phyloP scores from a whole-genome alignment of 2,113 vertebrate genomes.

The Pteruthius melanotis region DNA sequence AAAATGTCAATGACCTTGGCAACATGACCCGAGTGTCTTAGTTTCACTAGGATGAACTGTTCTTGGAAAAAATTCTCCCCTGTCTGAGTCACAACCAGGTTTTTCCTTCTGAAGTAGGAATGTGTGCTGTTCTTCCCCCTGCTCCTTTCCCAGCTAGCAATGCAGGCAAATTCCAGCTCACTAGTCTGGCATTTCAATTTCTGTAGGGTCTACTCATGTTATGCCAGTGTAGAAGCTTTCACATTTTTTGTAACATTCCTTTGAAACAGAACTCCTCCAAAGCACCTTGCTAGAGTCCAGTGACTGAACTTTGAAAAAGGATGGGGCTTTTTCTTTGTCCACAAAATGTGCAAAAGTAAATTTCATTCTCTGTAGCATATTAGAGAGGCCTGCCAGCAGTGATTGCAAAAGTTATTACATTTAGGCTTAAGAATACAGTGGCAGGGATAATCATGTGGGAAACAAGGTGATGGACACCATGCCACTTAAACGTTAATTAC shows the following conservation, averaged over 20 bases:
- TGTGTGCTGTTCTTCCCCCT: constrained; percentile 50
- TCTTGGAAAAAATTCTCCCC: constrained; percentile 66
- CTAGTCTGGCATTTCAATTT: constrained; percentile 31
- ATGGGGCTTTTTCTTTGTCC: not conserved
- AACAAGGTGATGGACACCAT: not conserved
- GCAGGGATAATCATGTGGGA: not conserved
- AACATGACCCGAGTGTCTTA: constrained; percentile 19
- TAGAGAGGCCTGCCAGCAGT: not conserved
- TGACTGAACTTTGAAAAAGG: not conserved
- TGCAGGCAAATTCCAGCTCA: not conserved
- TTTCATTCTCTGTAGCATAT: not conserved
- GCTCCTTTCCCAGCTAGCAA: constrained; percentile 47
- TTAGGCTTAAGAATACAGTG: not conserved
- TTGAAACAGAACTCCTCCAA: not conserved
- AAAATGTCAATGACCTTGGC: constrained; percentile 55
- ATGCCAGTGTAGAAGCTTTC: not conserved
- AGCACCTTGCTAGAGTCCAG: not conserved
- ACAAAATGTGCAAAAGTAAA: not conserved
- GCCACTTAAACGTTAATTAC: not conserved
- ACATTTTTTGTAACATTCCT: constrained; percentile 24
- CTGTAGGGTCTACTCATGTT: constrained; percentile 10
- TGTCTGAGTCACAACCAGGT: constrained; percentile 64
- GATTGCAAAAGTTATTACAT: not conserved
- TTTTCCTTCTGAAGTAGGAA: constrained; percentile 68
- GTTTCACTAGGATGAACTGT: constrained; percentile 71